These are phyloP conservation scores for Tokudaia muenninki DNA, from an alignment of 2,797 vertebrate genomes.

Conservation along the genomic window DNA sequence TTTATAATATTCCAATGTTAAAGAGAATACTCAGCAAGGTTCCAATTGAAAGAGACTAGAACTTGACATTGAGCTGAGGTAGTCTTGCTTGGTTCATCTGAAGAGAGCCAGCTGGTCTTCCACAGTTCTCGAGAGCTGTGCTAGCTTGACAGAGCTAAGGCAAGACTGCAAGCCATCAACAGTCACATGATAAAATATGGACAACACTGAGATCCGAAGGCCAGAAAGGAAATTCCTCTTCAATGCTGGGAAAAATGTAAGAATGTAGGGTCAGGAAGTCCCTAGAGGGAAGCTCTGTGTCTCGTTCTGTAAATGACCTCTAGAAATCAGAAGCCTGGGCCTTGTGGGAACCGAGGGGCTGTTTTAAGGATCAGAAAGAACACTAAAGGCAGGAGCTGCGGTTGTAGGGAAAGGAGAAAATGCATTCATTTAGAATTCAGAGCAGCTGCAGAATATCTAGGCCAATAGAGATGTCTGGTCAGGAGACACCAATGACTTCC, in stretches of 20 bases:
- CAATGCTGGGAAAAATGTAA: constrained; percentile 79
- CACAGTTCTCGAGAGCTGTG: background rate
- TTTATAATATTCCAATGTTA: background rate
- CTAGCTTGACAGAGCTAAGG: background rate
- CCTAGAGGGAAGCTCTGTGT: constrained; percentile 42
- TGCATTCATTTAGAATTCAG: constrained; percentile 48
- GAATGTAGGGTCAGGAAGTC: constrained; percentile 74
- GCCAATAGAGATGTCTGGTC: background rate
- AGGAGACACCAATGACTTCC: background rate
- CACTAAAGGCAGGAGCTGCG: constrained; percentile 1
- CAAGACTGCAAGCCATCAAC: constrained; percentile 75
- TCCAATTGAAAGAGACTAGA: constrained; percentile 19
- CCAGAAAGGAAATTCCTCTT: constrained; percentile 79
- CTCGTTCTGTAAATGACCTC: constrained; percentile 66
- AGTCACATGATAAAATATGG: constrained; percentile 69
- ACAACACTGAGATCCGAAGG: constrained; percentile 55
- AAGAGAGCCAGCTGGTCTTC: constrained; percentile 71
- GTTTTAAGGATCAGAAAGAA: constrained; percentile 43
- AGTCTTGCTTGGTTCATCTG: constrained; percentile 42
- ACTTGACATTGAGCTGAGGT: background rate
- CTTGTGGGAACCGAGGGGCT: constrained; percentile 56
- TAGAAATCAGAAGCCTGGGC: constrained; percentile 52
- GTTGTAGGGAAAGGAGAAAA: background rate
- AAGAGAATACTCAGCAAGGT: constrained; percentile 12
- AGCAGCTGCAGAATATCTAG: constrained; percentile 56